Conservation (phyloP, 92 coral and sea anemone species). For the Muricea muricata region DNA sequence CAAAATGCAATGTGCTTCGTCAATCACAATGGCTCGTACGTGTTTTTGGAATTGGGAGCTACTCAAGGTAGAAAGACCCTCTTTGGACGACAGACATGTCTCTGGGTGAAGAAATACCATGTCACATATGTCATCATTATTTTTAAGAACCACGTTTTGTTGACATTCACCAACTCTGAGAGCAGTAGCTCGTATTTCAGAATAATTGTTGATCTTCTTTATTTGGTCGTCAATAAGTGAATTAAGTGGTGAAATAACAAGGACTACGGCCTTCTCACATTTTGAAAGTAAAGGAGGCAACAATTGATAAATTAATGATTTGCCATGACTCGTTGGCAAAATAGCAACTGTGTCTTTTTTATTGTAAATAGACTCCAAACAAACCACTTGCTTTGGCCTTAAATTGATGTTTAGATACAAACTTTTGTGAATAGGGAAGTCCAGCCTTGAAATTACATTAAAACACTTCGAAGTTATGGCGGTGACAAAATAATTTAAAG, state of each 20-base stretch:
- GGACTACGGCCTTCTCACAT: not conserved
- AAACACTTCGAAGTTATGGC: too few relatives aligned
- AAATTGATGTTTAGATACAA: not conserved
- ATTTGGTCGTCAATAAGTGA: too few relatives aligned
- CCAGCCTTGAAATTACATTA: not conserved
- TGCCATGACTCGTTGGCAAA: too few relatives aligned
- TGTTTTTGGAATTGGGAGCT: not conserved
- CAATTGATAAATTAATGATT: not conserved
- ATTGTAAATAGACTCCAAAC: not conserved
- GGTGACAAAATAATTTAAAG: too few relatives aligned
- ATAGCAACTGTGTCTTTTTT: not conserved
- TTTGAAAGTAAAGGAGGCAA: not conserved
- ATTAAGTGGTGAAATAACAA: not conserved
- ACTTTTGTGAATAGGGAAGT: not conserved
- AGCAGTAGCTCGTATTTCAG: not conserved
- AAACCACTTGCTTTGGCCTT: not conserved
- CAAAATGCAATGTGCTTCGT: too few relatives aligned
- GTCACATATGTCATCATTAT: not conserved
- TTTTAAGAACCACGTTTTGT: not conserved
- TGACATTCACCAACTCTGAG: not conserved
- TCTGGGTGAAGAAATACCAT: not conserved
- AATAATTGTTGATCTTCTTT: too few relatives aligned
- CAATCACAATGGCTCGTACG: not conserved
- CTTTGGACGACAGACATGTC: not conserved
- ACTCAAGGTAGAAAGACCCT: not conserved